A percentile compares a stretch with the other conserved stretches of the same genome.
phyloP scores from a whole-genome alignment of 2,113 vertebrate species.

The Atherinomorus stipes region DNA sequence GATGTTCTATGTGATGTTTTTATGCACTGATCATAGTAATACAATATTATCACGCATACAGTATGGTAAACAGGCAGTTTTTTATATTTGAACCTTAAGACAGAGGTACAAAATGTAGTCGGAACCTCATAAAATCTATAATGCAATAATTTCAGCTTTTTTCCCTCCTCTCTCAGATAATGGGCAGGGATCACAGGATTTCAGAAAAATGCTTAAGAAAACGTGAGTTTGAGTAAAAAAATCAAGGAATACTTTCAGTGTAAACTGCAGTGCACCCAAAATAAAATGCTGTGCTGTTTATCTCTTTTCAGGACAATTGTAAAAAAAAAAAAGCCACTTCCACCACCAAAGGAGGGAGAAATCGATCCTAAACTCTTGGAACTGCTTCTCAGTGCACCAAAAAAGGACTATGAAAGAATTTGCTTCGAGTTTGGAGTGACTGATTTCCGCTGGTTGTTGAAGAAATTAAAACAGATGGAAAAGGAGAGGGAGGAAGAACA shows the following conservation, averaged over 20 bases:
- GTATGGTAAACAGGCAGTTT: too few relatives aligned
- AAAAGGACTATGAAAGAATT: constrained; percentile 90
- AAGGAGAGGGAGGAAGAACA: constrained; percentile 83
- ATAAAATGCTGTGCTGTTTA: neutral
- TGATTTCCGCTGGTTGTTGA: constrained; percentile 92
- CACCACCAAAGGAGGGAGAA: constrained; percentile 75
- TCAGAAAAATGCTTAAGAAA: constrained; percentile 82
- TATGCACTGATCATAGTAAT: too few relatives aligned
- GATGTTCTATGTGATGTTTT: neutral
- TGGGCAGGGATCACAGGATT: constrained; percentile 64
- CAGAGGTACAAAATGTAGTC: too few relatives aligned
- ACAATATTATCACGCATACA: too few relatives aligned
- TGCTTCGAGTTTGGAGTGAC: constrained; percentile 88
- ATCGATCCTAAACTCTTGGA: constrained; percentile 88
- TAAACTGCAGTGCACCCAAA: neutral
- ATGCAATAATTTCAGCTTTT: neutral
- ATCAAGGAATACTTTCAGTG: too few relatives aligned
- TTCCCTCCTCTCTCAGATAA: constrained; percentile 37
- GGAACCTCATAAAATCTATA: neutral
- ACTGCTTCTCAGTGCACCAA: constrained; percentile 85
- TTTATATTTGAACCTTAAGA: neutral
- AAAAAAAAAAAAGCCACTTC: constrained; percentile 58
- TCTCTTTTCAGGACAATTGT: constrained; percentile 60
- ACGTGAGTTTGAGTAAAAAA: constrained; percentile 59
- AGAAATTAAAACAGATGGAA: constrained; percentile 86